Conservation (phyloP, 2,113 vertebrate species). For the Canis aureus region DNA sequence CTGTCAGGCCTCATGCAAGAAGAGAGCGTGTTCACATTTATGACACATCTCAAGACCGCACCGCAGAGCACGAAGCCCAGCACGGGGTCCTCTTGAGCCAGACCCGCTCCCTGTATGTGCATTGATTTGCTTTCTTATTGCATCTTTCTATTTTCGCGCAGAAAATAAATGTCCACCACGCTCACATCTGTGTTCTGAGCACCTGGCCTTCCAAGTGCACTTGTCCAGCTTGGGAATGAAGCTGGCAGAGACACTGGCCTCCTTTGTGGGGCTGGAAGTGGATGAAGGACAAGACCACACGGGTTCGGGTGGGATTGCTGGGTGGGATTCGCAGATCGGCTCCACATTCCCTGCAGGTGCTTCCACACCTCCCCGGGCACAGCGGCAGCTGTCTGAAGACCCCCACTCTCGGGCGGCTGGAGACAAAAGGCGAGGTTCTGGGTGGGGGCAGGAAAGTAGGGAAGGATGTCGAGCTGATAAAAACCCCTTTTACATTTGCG, state of each 20-base stretch:
- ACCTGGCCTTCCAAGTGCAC: accelerated
- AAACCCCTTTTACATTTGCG: slow-evolving; percentile 23
- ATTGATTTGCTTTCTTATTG: accelerated
- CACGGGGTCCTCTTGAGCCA: accelerated
- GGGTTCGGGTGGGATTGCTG: accelerated
- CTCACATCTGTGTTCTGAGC: background rate
- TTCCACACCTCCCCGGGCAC: accelerated
- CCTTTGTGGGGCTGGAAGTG: too few species aligned
- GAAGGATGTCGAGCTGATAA: slow-evolving; percentile 47
- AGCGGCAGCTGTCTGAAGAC: background rate
- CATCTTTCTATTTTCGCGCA: background rate
- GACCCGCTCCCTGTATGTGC: accelerated
- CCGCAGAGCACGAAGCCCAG: accelerated
- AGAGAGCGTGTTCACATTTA: accelerated
- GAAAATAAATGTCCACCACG: accelerated
- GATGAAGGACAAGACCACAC: accelerated
- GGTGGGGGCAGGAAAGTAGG: background rate
- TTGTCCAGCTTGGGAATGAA: background rate
- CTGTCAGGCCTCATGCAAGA: accelerated
- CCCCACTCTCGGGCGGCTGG: background rate
- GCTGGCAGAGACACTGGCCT: accelerated
- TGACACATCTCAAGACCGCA: accelerated
- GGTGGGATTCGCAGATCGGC: accelerated
- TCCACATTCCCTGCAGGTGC: accelerated
- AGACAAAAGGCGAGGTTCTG: background rate